Base-by-base conservation (phyloP, 2,113 vertebrate species). In the Nothoprocta perdicaria region DNA sequence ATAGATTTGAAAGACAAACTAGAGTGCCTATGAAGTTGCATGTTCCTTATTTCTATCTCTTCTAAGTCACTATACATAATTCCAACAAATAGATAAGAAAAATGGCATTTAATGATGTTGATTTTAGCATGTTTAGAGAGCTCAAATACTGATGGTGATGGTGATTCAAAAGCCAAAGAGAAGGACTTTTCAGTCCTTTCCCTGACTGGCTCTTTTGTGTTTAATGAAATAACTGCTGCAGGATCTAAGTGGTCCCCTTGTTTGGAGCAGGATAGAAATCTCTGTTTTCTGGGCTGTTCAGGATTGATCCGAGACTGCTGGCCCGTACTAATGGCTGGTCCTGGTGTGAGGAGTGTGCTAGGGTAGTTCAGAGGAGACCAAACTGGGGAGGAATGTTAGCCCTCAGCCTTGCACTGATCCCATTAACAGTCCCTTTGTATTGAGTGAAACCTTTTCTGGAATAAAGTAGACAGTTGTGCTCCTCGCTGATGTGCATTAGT, bases 321-420 rank as follows among this genome's bases (percentile, higher is more conserved):
- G 4, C 43, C 3, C 0, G 1, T 46, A 16, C 2, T 1, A 46
- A 52, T 10, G 6, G 46, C n/a, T 10, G 27, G 5, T 15, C 46
- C 7, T 26, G 14, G 4, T 9, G 2, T 6, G 8, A 6, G 14
- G 9, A 74, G 6, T 2, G 11, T 4, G 2, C 0, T n/a, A 35
- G 10, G 2, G 26, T 21, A 29, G 61, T 17, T 11, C 1, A 4
- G 4, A 45, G 9, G 17, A 45, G 8, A 18, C 3, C 31, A 72
- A 29, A 27, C 7, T 5, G 5, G 3, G 3, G 4, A 18, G 22
- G 3, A 46, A 38, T 48, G 9, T 58, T 17, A 82, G n/a, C 21
- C 23, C 6, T 40, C 35, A 74, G 6, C 4, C 18, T 48, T 83
- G 13, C 1, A 0, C 4, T 58, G 10, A n/a, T 58, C 15, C 21